These are phyloP conservation scores for Epinotia demarniana DNA, from an alignment of 2,888 invertebrate genomes.

Conservation along the genomic window DNA sequence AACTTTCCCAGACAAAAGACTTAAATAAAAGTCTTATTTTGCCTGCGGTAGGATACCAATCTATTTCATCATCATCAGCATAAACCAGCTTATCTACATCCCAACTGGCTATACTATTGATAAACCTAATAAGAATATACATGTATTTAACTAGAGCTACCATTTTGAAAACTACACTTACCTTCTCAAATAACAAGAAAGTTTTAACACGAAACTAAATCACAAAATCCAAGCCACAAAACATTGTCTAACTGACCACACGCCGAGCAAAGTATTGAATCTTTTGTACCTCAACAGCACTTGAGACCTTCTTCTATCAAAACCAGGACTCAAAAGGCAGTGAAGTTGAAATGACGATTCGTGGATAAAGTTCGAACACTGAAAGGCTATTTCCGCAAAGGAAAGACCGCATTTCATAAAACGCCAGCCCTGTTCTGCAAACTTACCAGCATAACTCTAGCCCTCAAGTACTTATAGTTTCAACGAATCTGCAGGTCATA, in stretches of 20 bases:
- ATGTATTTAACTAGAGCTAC: no score
- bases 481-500: neutral
- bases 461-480: neutral
- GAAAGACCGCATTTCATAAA: neutral
- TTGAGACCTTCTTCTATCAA: neutral
- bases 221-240: slow-evolving; percentile 1
- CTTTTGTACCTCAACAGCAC: neutral
- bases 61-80: no score
- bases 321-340: slow-evolving; percentile 59
- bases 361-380: slow-evolving; percentile 59
- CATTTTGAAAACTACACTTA: neutral
- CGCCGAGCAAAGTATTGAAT: neutral
- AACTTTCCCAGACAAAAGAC: no score
- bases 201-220: slow-evolving; percentile 15
- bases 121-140: no score
- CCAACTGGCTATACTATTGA: no score
- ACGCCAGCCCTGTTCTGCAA: neutral
- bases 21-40: no score
- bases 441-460: neutral
- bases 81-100: no score
- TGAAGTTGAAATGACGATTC: slow-evolving; percentile 63
- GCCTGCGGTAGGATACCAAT: no score
- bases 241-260: neutral
- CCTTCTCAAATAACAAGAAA: slow-evolving; percentile 6
- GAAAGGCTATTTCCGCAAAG: slow-evolving; percentile 60